Percentiles rank a stretch among this genome's conserved stretches.
phyloP scores from a whole-genome alignment of 2,113 vertebrate genomes.

The Bettongia penicillata region DNA sequence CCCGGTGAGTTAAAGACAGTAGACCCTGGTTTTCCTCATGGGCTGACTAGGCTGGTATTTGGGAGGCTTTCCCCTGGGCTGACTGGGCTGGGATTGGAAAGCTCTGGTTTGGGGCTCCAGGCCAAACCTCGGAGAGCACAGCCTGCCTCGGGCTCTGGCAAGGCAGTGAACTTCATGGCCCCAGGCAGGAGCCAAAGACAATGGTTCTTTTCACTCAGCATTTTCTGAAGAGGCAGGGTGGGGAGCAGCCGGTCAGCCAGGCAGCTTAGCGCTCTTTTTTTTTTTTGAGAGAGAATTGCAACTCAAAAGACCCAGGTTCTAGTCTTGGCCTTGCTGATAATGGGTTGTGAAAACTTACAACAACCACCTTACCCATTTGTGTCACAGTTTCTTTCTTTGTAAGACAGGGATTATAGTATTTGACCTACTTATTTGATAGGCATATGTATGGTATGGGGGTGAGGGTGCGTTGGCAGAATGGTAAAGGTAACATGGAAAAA shows the following conservation, averaged over 20 bases:
- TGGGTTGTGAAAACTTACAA: neutral
- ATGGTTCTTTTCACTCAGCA: neutral
- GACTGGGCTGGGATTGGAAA: neutral
- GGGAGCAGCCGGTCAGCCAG: neutral
- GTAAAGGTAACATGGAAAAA: constrained; percentile 9
- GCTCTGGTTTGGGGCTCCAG: neutral
- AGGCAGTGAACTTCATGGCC: neutral
- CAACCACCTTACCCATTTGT: neutral
- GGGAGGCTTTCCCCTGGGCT: neutral
- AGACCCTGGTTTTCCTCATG: neutral
- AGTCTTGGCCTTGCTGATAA: neutral
- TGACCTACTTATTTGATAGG: neutral
- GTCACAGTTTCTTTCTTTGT: constrained; percentile 31
- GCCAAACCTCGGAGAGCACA: neutral
- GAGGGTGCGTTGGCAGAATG: neutral
- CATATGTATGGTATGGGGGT: neutral
- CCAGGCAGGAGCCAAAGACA: accelerated
- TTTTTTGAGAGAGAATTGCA: neutral
- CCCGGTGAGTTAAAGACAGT: neutral
- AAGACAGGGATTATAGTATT: neutral
- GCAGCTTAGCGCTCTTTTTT: neutral
- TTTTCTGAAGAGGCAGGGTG: neutral
- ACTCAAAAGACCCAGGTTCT: no score
- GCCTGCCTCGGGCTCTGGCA: neutral
- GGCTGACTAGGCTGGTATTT: neutral